A percentile compares a stretch with the other conserved stretches of the same genome.
phyloP scores from a whole-genome alignment of 2,888 invertebrate species.

The Timandra comae region DNA sequence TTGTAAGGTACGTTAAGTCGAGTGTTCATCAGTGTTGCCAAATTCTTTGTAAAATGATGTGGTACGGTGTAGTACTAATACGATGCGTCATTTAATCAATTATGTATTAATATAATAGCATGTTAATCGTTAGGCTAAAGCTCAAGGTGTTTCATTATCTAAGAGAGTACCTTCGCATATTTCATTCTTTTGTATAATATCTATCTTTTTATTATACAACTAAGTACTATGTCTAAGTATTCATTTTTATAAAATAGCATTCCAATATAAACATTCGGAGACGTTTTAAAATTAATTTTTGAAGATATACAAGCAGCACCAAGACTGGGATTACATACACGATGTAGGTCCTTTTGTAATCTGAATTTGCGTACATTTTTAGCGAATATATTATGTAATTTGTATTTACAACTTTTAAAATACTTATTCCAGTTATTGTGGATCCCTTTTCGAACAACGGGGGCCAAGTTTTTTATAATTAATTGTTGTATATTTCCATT shows the following conservation, averaged over 20 bases:
- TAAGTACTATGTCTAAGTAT: constrained; percentile 28
- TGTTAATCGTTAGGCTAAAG: constrained; percentile 68
- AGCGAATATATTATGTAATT: constrained; percentile 27
- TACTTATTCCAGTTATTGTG: constrained; percentile 52
- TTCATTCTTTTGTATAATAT: constrained; percentile 30
- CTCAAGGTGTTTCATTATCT: constrained; percentile 67
- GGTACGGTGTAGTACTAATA: constrained; percentile 35
- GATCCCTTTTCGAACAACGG: constrained; percentile 64
- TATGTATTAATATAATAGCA: constrained; percentile 44
- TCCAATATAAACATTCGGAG: constrained; percentile 54
- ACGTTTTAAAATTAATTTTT: constrained; percentile 46
- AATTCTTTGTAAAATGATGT: constrained; percentile 66
- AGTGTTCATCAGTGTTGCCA: constrained; percentile 74
- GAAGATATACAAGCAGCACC: constrained; percentile 54
- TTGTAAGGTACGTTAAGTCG: constrained; percentile 38
- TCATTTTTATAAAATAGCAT: constrained; percentile 57
- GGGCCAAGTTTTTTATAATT: constrained; percentile 68
- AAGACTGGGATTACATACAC: constrained; percentile 67
- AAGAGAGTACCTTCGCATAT: constrained; percentile 56
- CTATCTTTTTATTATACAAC: constrained; percentile 25
- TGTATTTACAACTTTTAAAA: constrained; percentile 54
- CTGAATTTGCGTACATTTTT: constrained; percentile 51
- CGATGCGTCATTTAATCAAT: constrained; percentile 20
- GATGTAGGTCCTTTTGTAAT: constrained; percentile 52
- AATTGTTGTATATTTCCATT: constrained; percentile 26